Evolutionary conservation across 2,113 vertebrate species (phyloP).

Genomic region (Petrocephalus microphthalmus): DNA sequence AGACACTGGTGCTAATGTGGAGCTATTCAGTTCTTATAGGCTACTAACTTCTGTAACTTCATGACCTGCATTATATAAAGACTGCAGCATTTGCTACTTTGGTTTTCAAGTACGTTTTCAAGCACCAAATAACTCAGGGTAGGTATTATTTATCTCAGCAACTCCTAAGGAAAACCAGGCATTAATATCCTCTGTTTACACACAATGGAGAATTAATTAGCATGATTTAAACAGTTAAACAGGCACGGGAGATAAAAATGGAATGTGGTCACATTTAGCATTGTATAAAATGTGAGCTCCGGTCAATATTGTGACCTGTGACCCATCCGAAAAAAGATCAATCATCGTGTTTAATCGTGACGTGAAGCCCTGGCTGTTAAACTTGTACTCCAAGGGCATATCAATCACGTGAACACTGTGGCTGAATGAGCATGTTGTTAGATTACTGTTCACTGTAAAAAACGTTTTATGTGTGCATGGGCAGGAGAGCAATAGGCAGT

Average conservation of each 20-base stretch:
- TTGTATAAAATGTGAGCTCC: constrained; percentile 13
- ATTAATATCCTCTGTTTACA: neutral
- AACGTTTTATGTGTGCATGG: neutral
- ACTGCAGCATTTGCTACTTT: neutral
- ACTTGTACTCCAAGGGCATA: neutral
- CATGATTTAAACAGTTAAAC: neutral
- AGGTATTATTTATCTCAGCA: neutral
- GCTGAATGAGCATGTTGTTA: neutral
- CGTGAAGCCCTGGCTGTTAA: neutral
- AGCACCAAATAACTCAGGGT: neutral
- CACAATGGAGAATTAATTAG: neutral
- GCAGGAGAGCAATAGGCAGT: neutral
- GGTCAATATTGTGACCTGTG: neutral
- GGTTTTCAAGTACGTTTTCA: neutral
- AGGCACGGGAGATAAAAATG: neutral
- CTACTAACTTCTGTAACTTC: neutral
- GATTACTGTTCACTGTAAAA: neutral
- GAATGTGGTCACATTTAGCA: constrained; percentile 9
- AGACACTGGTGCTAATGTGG: neutral
- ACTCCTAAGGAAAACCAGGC: neutral
- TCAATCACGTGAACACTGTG: neutral
- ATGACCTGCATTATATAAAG: neutral
- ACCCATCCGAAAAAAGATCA: neutral
- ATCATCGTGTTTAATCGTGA: neutral
- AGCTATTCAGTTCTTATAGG: neutral